phyloP scores from a whole-genome alignment of 2,113 vertebrate genomes.

The Ptyas mucosa region DNA sequence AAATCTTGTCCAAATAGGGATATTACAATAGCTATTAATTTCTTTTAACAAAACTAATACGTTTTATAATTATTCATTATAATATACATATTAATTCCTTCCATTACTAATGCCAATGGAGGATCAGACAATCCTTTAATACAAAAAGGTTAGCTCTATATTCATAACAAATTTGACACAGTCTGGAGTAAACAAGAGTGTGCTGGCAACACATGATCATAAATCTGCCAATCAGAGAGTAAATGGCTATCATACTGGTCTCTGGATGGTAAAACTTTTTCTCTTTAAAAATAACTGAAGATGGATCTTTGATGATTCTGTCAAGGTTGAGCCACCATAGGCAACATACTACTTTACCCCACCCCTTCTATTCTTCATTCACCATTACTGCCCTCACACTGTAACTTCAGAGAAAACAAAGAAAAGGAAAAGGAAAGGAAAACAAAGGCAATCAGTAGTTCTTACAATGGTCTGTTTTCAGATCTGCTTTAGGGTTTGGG shows the following conservation, averaged over 20 bases:
- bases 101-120: neutral
- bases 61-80: neutral
- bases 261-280: neutral
- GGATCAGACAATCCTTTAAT: neutral
- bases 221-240: neutral
- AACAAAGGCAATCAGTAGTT: neutral
- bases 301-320: neutral
- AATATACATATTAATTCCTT: neutral
- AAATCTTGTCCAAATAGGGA: neutral
- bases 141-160: neutral
- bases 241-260: neutral
- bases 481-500: neutral
- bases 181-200: neutral
- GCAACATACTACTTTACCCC: neutral
- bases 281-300: neutral
- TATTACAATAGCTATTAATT: neutral
- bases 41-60: neutral
- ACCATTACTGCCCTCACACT: neutral
- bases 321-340: neutral
- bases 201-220: neutral
- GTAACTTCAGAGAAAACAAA: neutral
- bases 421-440: neutral
- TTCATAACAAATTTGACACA: neutral
- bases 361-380: neutral
- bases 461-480: neutral